These are phyloP conservation scores for Pyrochroa serraticornis DNA, from an alignment of 2,888 invertebrate species.

Conservation along the genomic window DNA sequence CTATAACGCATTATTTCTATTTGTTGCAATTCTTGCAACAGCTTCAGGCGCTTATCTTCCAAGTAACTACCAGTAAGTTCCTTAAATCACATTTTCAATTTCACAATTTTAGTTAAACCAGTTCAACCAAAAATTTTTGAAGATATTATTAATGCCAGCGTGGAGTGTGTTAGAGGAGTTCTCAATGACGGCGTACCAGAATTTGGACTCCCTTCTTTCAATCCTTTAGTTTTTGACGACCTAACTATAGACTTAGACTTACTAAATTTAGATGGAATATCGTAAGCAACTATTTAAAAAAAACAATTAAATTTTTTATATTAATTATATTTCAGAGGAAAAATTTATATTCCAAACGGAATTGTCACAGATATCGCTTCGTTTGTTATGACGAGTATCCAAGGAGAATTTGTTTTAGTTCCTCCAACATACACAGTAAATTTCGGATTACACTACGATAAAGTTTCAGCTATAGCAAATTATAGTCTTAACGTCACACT, in stretches of 20 bases:
- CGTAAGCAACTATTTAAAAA: background rate
- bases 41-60: too few species aligned
- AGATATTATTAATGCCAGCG: slow-evolving; percentile 8
- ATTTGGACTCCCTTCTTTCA: slow-evolving; percentile 10
- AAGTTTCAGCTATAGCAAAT: slow-evolving; percentile 3
- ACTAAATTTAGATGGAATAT: slow-evolving; percentile 1
- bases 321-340: background rate
- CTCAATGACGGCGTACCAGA: slow-evolving; percentile 13
- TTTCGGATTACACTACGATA: slow-evolving; percentile 10
- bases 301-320: background rate
- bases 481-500: slow-evolving; percentile 14
- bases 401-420: slow-evolving; percentile 6
- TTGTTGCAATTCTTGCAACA: too few species aligned
- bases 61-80: too few species aligned
- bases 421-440: slow-evolving; percentile 15
- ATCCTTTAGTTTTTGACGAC: slow-evolving; percentile 8
- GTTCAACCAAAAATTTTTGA: background rate
- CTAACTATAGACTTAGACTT: slow-evolving; percentile 5
- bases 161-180: slow-evolving; percentile 18
- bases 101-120: too few species aligned
- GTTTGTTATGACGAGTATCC: slow-evolving; percentile 5
- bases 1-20: too few species aligned
- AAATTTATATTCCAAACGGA: slow-evolving; percentile 2
- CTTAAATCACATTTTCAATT: too few species aligned
- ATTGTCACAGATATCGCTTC: slow-evolving; percentile 4